phyloP scores from a whole-genome alignment of 2,888 invertebrate species.

The Nemoura dubitans region DNA sequence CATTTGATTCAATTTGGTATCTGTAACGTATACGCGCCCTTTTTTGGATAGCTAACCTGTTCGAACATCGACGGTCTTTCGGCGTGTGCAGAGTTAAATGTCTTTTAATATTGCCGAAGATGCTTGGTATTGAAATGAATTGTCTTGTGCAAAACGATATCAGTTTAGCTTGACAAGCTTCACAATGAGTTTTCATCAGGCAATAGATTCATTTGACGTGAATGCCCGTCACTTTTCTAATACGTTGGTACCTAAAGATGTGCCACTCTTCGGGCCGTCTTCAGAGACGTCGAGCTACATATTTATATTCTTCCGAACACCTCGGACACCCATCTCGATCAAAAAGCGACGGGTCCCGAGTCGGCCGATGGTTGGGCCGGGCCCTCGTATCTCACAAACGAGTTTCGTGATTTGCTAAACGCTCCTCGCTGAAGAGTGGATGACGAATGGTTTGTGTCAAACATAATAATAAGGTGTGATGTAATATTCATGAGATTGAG shows the following conservation, averaged over 20 bases:
- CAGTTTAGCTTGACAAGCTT: conserved; percentile 15
- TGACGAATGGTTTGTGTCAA: conserved; percentile 39
- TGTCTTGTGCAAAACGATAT: not conserved
- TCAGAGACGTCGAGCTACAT: not conserved
- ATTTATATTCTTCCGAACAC: conserved; percentile 5
- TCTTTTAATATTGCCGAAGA: not conserved
- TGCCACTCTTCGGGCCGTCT: not conserved
- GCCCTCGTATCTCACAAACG: conserved; percentile 15
- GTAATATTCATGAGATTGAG: conserved; percentile 36
- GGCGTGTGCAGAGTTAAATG: not conserved
- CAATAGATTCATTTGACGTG: conserved; percentile 29
- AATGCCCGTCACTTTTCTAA: conserved; percentile 15
- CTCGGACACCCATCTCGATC: conserved; percentile 17
- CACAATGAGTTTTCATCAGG: conserved; percentile 20
- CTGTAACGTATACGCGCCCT: not conserved
- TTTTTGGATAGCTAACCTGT: not conserved
- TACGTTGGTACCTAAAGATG: not conserved
- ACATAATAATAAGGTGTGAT: conserved; percentile 33
- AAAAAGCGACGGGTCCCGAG: not conserved
- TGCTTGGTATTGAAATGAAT: not conserved
- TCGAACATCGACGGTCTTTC: not conserved
- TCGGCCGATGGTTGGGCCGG: not conserved
- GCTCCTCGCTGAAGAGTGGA: conserved; percentile 15
- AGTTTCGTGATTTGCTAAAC: conserved; percentile 16
- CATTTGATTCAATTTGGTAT: not conserved